Base-by-base conservation (phyloP, 2,113 vertebrate genomes). In the Accipiter virgatus region DNA sequence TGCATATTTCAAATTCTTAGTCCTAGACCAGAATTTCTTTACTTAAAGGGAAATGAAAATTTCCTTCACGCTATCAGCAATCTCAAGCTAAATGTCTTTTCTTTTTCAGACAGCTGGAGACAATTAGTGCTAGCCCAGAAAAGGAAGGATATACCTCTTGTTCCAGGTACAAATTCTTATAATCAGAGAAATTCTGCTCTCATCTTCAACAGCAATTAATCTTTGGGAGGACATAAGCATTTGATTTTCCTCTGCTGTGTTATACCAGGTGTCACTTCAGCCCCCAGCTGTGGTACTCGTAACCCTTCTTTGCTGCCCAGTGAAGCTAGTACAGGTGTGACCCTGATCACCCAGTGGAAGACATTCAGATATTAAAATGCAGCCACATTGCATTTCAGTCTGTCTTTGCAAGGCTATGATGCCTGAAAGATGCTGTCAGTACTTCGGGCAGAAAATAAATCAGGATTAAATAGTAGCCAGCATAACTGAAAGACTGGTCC, bases 381-480 rank as follows among this genome's bases (percentile, higher is more conserved):
- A 70, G 75, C 53, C 48, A 68, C 0, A 0, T 3, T 81, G 43
- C 3, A 26, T 71, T 83, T 93, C 72, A 59, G 10, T 48, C 53
- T 66, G 21, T 21, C 38, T 77, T 77, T 70, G n/a, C 34, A 81
- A 78, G 34, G 52, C n/a, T 79, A 3, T 12, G 26, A 71, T 62
- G 74, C 38, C 59, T 56, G 26, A 78, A 70, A 81, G 59, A 40
- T 21, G 9, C 22, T 74, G 17, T 27, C 38, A 61, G 67, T 47
- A 62, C 3, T 73, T 42, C 22, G 10, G 26, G 11, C 47, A 88
- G 50, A 88, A 90, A 83, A 93, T 78, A 97, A 86, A 88, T 78
- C 82, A 83, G 55, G 55, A 83, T 88, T 86, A 74, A 92, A 56
- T 16, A 3, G 32, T 43, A 81, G 52, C 42, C 55, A 81, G 36